Base-by-base conservation (phyloP, 2,888 invertebrate species). In the Gibbula magus region DNA sequence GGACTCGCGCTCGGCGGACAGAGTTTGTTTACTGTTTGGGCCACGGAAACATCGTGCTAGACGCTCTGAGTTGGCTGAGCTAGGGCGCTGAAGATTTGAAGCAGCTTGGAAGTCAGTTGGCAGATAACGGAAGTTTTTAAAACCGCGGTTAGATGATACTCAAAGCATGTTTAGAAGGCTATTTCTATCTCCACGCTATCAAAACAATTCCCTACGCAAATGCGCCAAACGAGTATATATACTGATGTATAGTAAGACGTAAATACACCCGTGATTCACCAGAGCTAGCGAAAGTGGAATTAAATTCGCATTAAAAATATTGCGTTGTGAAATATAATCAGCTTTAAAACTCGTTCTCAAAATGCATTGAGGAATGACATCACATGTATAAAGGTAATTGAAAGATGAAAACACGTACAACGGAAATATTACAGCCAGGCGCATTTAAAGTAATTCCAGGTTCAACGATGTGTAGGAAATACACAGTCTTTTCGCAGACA, bases 11-110 rank as follows among this genome's bases (percentile, higher is more conserved):
- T 70, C 20, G 70, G 35, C 35, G 70, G 35, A 39, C 70, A 32
- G 32, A 20, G 32, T 70, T 70, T 70, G 70, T 70, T 70, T 70
- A 70, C 70, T 70, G 70, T 70, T 32, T 18, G 20, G n/a, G 70
- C 70, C 70, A 70, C 70, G 70, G 39, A 35, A 32, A 32, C 35
- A 35, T 35, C 70, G 70, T 70, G 56, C 56, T 56, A 25, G 56
- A 56, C 22, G 56, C 20, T 22, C 56, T 56, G 7, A 20, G 56
- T 70, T 70, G 18, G n/a, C 29, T 32, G 39, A 39, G 32, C 32
- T 39, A 7, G 16, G 32, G 20, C 70, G 35, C 35, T 16, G 70
- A 35, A 25, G 61, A 29, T 61, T 61, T 61, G 29, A 39, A 32
- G 35, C 70, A 35, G 35, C 39, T 35, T 32, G 29, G 18, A 32